phyloP scores from a whole-genome alignment of 1,140 invertebrate genomes.

The Theocolax elegans region DNA sequence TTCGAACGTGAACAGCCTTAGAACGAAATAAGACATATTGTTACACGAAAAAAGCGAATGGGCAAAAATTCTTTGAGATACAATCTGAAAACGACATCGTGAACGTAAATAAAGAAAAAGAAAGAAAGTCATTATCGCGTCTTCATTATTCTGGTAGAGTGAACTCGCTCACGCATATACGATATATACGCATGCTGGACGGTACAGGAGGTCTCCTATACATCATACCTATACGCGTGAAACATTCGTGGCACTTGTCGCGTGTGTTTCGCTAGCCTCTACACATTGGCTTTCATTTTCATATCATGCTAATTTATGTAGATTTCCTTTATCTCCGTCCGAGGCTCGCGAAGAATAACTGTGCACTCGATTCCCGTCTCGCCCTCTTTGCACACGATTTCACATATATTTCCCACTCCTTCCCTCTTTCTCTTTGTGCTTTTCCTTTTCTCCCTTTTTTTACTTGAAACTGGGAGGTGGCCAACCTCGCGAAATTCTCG shows the following conservation, averaged over 20 bases:
- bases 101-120: slow-evolving; percentile 24
- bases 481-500: no score
- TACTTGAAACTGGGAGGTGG: no score
- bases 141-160: not conserved
- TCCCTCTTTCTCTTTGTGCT: not conserved
- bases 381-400: no score
- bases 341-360: slow-evolving; percentile 13
- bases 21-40: no score
- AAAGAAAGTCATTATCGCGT: slow-evolving; percentile 32
- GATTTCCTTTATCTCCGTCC: slow-evolving; percentile 29
- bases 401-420: not conserved
- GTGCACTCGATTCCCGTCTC: slow-evolving; percentile 10
- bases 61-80: no score
- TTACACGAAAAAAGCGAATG: no score
- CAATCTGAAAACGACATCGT: not conserved
- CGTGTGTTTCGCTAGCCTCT: slow-evolving; percentile 6
- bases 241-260: slow-evolving; percentile 4
- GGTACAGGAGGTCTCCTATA: not conserved
- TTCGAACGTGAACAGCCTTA: no score
- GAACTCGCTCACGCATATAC: slow-evolving; percentile 6
- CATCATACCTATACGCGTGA: not conserved
- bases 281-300: not conserved
- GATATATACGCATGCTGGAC: not conserved
- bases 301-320: slow-evolving; percentile 36
- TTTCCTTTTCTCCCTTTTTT: not conserved